Evolutionary conservation across 2,888 invertebrate species (phyloP).

Genomic region (Diachrysia chrysitis): DNA sequence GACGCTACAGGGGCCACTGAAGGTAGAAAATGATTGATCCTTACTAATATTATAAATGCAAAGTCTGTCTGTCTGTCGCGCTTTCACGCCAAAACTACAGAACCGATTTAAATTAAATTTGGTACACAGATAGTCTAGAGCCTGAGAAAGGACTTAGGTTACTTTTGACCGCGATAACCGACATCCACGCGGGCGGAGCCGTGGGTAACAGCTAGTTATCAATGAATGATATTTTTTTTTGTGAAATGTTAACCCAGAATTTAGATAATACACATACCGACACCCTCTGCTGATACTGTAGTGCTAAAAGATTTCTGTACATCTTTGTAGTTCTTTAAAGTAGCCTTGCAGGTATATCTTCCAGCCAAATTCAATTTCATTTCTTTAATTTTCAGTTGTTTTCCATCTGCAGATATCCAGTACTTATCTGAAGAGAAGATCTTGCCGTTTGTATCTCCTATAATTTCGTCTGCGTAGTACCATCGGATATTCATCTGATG

Average conservation of each 20-base stretch:
- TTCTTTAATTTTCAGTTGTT: constrained; percentile 40
- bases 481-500: constrained; percentile 52
- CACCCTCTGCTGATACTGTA: constrained; percentile 38
- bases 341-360: constrained; percentile 44
- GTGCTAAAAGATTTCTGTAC: constrained; percentile 34
- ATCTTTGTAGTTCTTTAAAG: constrained; percentile 29
- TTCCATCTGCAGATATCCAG: constrained; percentile 37
- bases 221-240: neutral
- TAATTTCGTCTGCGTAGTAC: constrained; percentile 28
- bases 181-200: too few relatives aligned
- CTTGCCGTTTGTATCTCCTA: constrained; percentile 8
- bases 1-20: constrained; percentile 28
- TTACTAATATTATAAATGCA: too few relatives aligned
- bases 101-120: too few relatives aligned
- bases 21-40: constrained; percentile 5
- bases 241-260: neutral
- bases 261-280: constrained; percentile 39
- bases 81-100: too few relatives aligned
- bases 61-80: too few relatives aligned
- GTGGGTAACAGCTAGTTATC: too few relatives aligned
- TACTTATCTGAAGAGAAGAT: constrained; percentile 42
- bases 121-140: too few relatives aligned
- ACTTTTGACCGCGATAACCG: too few relatives aligned
- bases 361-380: constrained; percentile 45
- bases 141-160: too few relatives aligned